Evolutionary conservation across 2,113 vertebrate species (phyloP).

Genomic region (Corythornis madagascariensis): DNA sequence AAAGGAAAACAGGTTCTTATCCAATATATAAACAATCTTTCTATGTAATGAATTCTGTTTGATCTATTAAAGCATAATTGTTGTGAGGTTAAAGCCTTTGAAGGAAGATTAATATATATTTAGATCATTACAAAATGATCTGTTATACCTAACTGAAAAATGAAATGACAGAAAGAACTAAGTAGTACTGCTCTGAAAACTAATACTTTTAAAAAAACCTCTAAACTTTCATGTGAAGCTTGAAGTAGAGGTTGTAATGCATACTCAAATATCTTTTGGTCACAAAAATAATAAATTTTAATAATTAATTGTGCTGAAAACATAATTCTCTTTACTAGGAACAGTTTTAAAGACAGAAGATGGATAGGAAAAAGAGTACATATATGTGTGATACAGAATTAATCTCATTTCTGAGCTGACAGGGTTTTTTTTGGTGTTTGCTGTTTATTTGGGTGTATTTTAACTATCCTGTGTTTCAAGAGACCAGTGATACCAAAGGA

Average conservation of each 20-base stretch:
- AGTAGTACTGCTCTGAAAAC: not conserved
- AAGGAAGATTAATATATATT: constrained; percentile 10
- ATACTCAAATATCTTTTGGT: not conserved
- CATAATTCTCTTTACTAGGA: not conserved
- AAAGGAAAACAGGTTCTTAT: constrained; percentile 10
- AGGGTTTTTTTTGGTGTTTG: not conserved
- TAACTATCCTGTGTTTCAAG: not conserved
- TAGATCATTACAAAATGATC: not conserved
- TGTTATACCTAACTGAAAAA: not conserved
- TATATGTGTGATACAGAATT: not conserved
- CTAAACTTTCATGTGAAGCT: not conserved
- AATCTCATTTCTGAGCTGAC: not conserved
- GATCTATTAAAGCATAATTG: not conserved
- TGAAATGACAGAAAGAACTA: not conserved
- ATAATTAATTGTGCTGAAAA: not conserved
- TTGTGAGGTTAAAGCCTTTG: constrained; percentile 2
- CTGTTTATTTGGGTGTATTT: not conserved
- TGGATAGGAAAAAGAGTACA: not conserved
- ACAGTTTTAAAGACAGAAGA: not conserved
- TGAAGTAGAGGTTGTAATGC: not conserved
- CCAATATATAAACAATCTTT: not conserved
- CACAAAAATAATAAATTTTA: not conserved
- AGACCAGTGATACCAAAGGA: not conserved
- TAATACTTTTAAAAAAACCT: not conserved
- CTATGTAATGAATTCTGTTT: constrained; percentile 8